phyloP scores from a whole-genome alignment of 1,140 invertebrate genomes.

The Lepidurus couesii region DNA sequence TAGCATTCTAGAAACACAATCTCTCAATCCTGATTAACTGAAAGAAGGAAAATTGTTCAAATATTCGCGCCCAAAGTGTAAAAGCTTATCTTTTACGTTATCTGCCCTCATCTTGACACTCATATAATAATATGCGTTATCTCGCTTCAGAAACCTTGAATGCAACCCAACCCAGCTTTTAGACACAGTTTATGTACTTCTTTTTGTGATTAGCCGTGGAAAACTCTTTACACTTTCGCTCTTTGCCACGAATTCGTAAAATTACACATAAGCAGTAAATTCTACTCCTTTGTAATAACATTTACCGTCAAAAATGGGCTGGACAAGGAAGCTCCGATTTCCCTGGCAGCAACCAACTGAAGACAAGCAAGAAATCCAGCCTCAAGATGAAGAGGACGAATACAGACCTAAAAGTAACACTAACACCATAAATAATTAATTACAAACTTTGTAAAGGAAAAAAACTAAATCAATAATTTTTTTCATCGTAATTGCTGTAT shows the following conservation, averaged over 20 bases:
- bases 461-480: neutral
- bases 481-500: neutral
- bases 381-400: conserved; percentile 32
- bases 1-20: too few species aligned
- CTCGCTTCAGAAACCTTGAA: neutral
- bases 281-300: neutral
- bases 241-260: too few species aligned
- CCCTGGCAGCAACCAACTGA: conserved; percentile 16
- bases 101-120: neutral
- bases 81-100: neutral
- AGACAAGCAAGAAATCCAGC: conserved; percentile 30
- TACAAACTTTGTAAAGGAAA: neutral
- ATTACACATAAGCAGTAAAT: too few species aligned
- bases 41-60: too few species aligned
- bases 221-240: too few species aligned
- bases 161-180: neutral
- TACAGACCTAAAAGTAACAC: neutral
- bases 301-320: neutral
- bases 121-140: neutral
- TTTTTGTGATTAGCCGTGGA: neutral
- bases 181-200: neutral
- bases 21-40: too few species aligned
- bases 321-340: conserved; percentile 39
- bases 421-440: neutral
- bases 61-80: neutral